Evolutionary conservation across 1,140 invertebrate genomes (phyloP), one percentile per base, ranked within the genome.

Genomic region (Nebria ingens): DNA sequence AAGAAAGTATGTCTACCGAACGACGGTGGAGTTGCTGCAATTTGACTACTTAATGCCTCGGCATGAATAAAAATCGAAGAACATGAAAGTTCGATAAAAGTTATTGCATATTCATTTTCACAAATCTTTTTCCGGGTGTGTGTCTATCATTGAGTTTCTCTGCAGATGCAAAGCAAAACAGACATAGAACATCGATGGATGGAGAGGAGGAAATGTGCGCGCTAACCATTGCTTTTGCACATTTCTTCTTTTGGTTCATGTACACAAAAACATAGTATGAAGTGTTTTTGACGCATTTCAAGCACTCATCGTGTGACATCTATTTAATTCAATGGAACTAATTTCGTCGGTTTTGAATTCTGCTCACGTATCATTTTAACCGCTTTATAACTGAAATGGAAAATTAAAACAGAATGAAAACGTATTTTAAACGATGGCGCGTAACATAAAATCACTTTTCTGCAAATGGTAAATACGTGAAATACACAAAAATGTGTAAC

Each of bases 291-390:
- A 45, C 40, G 17, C 40, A 45, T 45, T 29, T 45, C 6, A 17
- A 45, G 40, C 15, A 45, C 40, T 45, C 40, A 17, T 45, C 40
- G 15, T 45, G 40, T 17, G 17, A 3, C 40, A 45, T 45, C 40
- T 45, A 45, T 45, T 45, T 45, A 45, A 45, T 45, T 45, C 40
- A 45, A 45, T 45, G 40, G 40, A 45, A 45, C 40, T 11, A 45
- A 45, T 45, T 45, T 45, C 15, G 9, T 45, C 40, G 3, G 40
- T 45, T 45, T 45, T 45, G 40, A 45, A 45, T 45, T 45, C 40
- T 4, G 15, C 40, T 45, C 40, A 45, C 40, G 40, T 45, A 12
- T 45, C 40, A 45, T 45, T 45, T 45, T 11, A 45, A 45, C 40
- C 40, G 40, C 40, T 45, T 45, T 45, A 45, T 45, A 45, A 45